Base-by-base conservation (phyloP, 2,888 invertebrate species). In the Dexiosoma caninum region DNA sequence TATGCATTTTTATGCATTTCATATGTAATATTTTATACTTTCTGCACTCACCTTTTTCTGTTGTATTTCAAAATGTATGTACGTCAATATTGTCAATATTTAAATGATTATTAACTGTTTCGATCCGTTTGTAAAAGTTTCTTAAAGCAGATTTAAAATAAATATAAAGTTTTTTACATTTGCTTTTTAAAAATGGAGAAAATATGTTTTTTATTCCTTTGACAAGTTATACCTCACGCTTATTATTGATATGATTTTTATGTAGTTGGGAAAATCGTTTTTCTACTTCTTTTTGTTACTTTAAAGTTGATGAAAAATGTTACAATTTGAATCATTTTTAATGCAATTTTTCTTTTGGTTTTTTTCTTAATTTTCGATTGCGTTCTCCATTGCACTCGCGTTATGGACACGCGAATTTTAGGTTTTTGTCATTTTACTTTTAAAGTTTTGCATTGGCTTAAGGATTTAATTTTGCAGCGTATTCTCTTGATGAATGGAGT, bases 401-500 rank as follows among this genome's bases (percentile, higher is more conserved):
- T 71, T 80, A 53, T 27, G 21, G 62, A 67, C 78, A 82, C 83
- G 76, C 81, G 83, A 76, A 44, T 78, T 49, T 71, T 32, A 67
- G 16, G n/a, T 51, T 55, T 71, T 42, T 46, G 49, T 81, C 72
- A 80, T 82, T 80, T 74, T 81, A 69, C 60, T 21, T 37, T 37
- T 19, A 21, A 32, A 69, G 5, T 62, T 59, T 16, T 57, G 35
- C 55, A 40, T 21, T 60, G 40, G 32, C 9, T 30, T 23, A 23
- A 40, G 67, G 49, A 57, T 86, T 88, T 88, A 85, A 88, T 88
- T 86, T 88, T 88, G 85, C 88, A 88, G 85, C 88, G 87, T 84
- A 87, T 88, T 83, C 88, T 85, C 84, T 88, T 87, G 84, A 87
- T 86, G 78, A 88, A 87, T 84, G 88, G 84, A 84, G 85, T 86